phyloP scores from a whole-genome alignment of 2,888 invertebrate genomes.

The Petrolisthes cinctipes region DNA sequence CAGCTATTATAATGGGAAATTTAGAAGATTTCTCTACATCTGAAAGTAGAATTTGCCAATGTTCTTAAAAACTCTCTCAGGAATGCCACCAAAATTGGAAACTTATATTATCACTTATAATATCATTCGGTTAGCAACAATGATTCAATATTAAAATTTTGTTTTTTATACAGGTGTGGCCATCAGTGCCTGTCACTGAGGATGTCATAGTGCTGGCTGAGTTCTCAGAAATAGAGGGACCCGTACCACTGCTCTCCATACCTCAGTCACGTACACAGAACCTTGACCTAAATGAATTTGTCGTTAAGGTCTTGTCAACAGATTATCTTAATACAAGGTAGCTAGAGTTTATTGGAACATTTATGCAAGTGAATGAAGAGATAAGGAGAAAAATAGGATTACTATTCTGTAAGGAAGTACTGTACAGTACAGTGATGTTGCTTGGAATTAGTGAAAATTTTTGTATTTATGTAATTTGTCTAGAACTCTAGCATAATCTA shows the following conservation, averaged over 20 bases:
- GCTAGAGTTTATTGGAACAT: constrained; percentile 13
- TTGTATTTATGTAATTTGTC: no score
- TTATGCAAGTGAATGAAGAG: no score
- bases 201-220: constrained; percentile 73
- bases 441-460: no score
- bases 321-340: constrained; percentile 71
- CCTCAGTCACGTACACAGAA: constrained; percentile 69
- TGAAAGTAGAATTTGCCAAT: no score
- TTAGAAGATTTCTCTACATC: no score
- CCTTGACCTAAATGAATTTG: constrained; percentile 71
- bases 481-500: no score
- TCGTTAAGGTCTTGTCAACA: constrained; percentile 72
- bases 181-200: constrained; percentile 12
- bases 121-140: not conserved
- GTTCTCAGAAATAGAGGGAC: constrained; percentile 73
- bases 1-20: no score
- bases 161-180: constrained; percentile 39
- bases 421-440: no score
- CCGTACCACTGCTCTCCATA: constrained; percentile 72
- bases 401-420: no score
- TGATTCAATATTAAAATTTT: not conserved
- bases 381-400: no score
- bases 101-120: not conserved
- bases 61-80: no score
- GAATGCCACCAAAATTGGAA: no score